Evolutionary conservation across 2,888 invertebrate species (phyloP), one percentile per base, ranked within the genome.

Genomic region (Nephrocerus scutellatus): DNA sequence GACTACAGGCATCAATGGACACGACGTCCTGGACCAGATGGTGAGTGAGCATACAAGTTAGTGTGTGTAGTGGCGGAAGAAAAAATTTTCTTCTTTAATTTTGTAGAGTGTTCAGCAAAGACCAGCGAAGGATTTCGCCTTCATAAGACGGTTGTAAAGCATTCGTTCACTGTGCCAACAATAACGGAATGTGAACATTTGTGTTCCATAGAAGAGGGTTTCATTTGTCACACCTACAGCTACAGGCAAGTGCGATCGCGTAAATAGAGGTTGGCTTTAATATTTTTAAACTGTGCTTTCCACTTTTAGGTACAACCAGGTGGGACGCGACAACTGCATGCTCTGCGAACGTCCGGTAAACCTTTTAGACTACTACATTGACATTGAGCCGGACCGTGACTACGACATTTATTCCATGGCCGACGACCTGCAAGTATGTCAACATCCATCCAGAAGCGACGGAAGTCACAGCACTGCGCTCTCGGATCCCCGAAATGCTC

Each of bases 391-490:
- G 0, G 79, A 82, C 56, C 75, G 82, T 12, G 81, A 85, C 41
- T 86, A 82, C 26, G 87, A 88, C 53, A 80, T 85, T 15, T 88
- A 87, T 56, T 80, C 82, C 1, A 80, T 84, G 75, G 76, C 78
- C 0, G 74, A 77, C 43, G 75, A 77, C 46, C 59, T 70, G 41
- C 70, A 72, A 44, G 69, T 63, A 30, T 79, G 79, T 52, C 46
- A 56, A 4, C 57, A 57, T 23, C 58, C 59, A 1, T 45, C 59
- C 13, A 54, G 58, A 4, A 59, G 52, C 31, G 61, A 59, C 38
- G 55, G 47, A 1, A 55, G 54, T 1, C 34, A 41, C 5, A 52
- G 46, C 10, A 66, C 61, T 1, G 66, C 62, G 2, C 70, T 74
- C 12, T 52, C 65, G 4, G 72, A 72, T 73, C 52, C 64, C 0